These are phyloP conservation scores for Entomobrya proxima DNA, from an alignment of 2,888 invertebrate species.

Conservation along the genomic window DNA sequence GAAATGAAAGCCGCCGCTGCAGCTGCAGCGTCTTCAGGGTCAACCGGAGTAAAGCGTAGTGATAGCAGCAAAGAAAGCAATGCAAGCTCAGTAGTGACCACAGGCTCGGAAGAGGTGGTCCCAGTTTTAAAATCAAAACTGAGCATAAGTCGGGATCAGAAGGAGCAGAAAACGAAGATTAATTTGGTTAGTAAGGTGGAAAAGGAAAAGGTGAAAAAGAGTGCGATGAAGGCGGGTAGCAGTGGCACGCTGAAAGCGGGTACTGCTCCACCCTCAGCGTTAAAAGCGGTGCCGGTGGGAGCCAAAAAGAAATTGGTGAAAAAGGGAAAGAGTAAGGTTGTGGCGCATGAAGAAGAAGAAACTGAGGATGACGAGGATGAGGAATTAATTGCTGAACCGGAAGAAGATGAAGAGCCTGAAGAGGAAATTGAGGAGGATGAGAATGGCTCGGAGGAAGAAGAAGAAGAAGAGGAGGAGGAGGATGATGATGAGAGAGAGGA, in stretches of 20 bases:
- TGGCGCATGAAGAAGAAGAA: constrained; percentile 66
- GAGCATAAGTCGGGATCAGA: constrained; percentile 72
- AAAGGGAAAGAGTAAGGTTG: neutral
- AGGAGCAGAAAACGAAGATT: constrained; percentile 65
- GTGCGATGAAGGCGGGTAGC: constrained; percentile 50
- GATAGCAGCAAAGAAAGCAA: constrained; percentile 25
- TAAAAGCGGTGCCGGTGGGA: constrained; percentile 5
- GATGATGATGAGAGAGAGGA: constrained; percentile 43
- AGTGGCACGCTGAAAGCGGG: constrained; percentile 60
- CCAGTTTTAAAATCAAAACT: constrained; percentile 74
- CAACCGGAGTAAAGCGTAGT: neutral
- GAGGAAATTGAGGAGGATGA: constrained; percentile 47
- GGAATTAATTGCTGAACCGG: constrained; percentile 17
- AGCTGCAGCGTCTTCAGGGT: neutral
- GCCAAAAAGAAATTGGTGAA: constrained; percentile 42
- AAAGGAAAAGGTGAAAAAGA: constrained; percentile 58
- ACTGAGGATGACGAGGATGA: constrained; percentile 47
- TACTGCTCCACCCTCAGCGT: constrained; percentile 23
- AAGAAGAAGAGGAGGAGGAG: constrained; percentile 43
- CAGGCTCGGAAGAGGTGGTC: constrained; percentile 52
- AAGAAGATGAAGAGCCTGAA: constrained; percentile 7
- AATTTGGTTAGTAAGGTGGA: constrained; percentile 66
- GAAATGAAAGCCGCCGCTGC: no score
- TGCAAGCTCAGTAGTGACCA: neutral
- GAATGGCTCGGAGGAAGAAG: constrained; percentile 31